phyloP scores from a whole-genome alignment of 1,140 invertebrate species.

The Chionoecetes opilio region DNA sequence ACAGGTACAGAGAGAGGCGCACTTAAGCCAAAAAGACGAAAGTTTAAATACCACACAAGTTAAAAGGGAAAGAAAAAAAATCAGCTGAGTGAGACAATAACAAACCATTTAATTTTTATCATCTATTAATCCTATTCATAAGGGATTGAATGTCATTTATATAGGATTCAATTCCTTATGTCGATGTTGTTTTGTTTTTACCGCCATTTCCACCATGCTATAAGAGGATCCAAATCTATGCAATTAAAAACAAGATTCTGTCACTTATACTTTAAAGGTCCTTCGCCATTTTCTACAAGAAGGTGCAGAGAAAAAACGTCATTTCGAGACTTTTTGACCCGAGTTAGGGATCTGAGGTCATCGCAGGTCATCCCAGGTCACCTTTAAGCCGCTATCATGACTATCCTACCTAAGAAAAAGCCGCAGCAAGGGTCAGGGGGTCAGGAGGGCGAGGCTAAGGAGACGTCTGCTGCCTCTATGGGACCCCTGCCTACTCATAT shows the following conservation, averaged over 20 bases:
- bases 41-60: no score
- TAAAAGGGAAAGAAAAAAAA: no score
- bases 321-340: no score
- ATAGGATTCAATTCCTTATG: no score
- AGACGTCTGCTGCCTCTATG: conserved; percentile 49
- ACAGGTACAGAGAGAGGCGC: no score
- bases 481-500: conserved; percentile 68
- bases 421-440: conserved; percentile 69
- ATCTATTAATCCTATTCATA: no score
- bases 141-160: no score
- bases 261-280: conserved; percentile 61
- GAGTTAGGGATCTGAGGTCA: not conserved
- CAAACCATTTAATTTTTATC: no score
- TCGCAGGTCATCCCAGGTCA: not conserved
- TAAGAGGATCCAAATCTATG: not conserved
- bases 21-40: no score
- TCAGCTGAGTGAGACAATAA: no score
- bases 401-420: conserved; percentile 74
- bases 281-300: conserved; percentile 76
- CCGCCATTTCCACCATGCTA: no score
- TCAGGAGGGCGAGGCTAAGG: conserved; percentile 53
- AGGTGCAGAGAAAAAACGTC: conserved; percentile 21
- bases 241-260: conserved; percentile 66
- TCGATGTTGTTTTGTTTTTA: no score
- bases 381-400: conserved; percentile 44